Evolutionary conservation across 2,888 invertebrate species (phyloP), one percentile per base, ranked within the genome.

Genomic region (Geotrupes spiniger): DNA sequence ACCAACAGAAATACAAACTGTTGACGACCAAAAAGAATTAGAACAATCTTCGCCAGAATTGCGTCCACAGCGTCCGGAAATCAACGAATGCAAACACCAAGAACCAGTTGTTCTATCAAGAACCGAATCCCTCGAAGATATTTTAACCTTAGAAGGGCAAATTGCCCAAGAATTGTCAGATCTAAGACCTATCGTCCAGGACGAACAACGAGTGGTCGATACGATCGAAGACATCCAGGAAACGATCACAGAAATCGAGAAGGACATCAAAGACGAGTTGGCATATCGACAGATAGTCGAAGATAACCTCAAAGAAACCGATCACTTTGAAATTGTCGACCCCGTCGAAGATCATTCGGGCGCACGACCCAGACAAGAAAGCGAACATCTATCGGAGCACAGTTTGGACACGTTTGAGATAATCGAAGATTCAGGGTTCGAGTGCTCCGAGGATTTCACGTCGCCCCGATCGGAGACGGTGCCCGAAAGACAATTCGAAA

Each of bases 401-500:
- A n/a, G n/a, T 9, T 33, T 14, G 8, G 33, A 33, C 33, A 15
- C 33, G 15, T 33, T 33, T 33, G 33, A 33, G 5, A 15, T 33
- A 1, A 33, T 33, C 10, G 29, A 29, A 12, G 33, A 33, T 12
- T 33, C 33, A 2, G 33, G 33, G 8, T 12, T 12, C 4, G 31
- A 29, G 5, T 10, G 5, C 4, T 14, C 33, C 4, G 33, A 33
- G 3, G 33, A 33, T 14, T 10, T 15, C 9, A 15, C 9, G 9
- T 12, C 33, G 2, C 33, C 33, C 10, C 33, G 33, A 33, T 21
- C 21, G 21, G 21, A 33, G 5, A 15, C 4, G 33, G 1, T 25
- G 1, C 28, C 25, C 17, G 39, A 31, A 39, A 41, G 16, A 36
- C 46, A 21, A 26, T 46, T 46, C 10, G 46, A 46, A 27, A 46